These are phyloP conservation scores for Chelonia mydas DNA, from an alignment of 2,797 vertebrate genomes.

Conservation along the genomic window DNA sequence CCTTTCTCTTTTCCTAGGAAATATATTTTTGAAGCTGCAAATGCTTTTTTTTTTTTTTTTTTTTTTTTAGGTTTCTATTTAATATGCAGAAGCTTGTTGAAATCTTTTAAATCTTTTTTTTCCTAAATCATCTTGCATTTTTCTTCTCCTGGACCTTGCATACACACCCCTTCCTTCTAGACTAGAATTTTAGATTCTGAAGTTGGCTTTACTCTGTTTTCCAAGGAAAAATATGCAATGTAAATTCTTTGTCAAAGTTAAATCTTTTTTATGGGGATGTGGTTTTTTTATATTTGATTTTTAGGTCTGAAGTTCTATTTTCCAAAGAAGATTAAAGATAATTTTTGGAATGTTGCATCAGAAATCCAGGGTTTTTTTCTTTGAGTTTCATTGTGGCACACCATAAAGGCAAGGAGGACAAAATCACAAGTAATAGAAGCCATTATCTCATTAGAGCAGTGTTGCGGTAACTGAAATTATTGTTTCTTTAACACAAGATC, in stretches of 20 bases:
- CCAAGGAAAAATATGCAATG: not conserved
- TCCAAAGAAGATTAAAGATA: not conserved
- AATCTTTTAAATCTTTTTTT: not conserved
- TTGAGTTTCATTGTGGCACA: not conserved
- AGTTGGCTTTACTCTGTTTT: not conserved
- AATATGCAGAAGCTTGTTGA: not conserved
- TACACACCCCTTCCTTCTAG: accelerated
- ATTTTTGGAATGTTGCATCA: not conserved
- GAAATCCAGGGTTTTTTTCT: not conserved
- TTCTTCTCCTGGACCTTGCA: accelerated
- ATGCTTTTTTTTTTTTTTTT: not conserved
- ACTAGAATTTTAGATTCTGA: not conserved
- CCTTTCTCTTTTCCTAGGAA: not conserved
- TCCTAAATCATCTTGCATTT: not conserved
- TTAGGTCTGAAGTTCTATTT: not conserved
- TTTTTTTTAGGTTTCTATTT: no score
- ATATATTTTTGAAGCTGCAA: not conserved
- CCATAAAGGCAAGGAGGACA: not conserved
- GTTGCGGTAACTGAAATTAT: not conserved
- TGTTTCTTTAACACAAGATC: not conserved
- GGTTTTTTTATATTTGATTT: not conserved
- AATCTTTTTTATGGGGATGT: not conserved
- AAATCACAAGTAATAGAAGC: not conserved
- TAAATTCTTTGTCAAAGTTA: not conserved
- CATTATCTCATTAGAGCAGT: not conserved